Evolutionary conservation across 2,113 vertebrate genomes (phyloP).

Genomic region (Prunella himalayana): DNA sequence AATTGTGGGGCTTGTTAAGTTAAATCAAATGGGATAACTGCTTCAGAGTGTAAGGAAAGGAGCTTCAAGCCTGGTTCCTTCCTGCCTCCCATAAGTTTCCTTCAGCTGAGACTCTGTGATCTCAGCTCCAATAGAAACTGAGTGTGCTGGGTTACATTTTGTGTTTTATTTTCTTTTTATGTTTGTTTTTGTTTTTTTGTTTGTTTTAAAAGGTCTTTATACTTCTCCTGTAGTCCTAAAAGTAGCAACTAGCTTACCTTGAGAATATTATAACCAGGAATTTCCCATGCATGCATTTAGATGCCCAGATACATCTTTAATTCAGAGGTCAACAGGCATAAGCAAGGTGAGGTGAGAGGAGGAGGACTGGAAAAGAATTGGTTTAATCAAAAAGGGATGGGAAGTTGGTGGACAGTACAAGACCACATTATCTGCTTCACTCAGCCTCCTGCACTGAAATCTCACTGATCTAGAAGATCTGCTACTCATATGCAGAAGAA

Average conservation of each 20-base stretch:
- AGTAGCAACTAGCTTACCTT: not conserved
- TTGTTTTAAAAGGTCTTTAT: not conserved
- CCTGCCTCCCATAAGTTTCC: not conserved
- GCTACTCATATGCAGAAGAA: not conserved
- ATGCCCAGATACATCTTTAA: not conserved
- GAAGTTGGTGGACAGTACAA: fast-evolving
- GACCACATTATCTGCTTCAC: not conserved
- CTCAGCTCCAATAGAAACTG: not conserved
- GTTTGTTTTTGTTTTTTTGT: not conserved
- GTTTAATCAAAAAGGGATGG: not conserved
- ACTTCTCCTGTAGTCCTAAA: not conserved
- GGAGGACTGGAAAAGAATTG: not conserved
- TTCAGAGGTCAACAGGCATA: not conserved
- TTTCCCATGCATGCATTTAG: not conserved
- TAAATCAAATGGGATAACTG: not conserved
- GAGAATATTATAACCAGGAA: not conserved
- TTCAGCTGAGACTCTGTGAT: not conserved
- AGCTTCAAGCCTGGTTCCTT: not conserved
- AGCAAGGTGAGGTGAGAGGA: not conserved
- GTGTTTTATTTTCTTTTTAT: not conserved
- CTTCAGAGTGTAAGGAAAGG: not conserved
- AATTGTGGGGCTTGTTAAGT: not conserved
- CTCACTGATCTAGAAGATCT: not conserved
- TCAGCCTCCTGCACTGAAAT: not conserved
- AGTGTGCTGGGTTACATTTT: not conserved